phyloP scores from a whole-genome alignment of 1,140 invertebrate species.

The Euglossa dilemma region DNA sequence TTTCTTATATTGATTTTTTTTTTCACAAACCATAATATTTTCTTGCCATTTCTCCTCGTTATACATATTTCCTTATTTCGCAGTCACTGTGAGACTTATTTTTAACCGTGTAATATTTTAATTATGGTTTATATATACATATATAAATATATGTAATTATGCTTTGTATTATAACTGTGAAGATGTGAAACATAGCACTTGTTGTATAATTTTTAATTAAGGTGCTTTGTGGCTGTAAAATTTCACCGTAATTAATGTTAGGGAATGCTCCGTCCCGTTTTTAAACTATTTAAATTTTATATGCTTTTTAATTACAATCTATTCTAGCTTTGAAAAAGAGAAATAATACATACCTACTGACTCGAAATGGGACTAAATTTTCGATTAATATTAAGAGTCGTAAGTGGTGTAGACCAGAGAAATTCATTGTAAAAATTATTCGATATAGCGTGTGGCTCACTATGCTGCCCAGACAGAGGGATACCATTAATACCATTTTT shows the following conservation, averaged over 20 bases:
- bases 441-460: background rate
- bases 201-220: conserved; percentile 47
- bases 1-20: conserved; percentile 46
- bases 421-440: conserved; percentile 1
- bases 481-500: conserved; percentile 3
- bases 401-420: background rate
- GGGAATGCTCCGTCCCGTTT: conserved; percentile 67
- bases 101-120: conserved; percentile 25
- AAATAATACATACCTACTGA: conserved; percentile 13
- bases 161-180: conserved; percentile 26
- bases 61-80: conserved; percentile 8
- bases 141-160: background rate
- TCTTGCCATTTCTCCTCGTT: conserved; percentile 36
- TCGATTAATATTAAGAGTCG: conserved; percentile 26
- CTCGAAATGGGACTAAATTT: conserved; percentile 39
- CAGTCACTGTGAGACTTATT: background rate
- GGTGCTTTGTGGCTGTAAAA: conserved; percentile 48
- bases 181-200: conserved; percentile 11
- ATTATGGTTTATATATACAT: conserved; percentile 5
- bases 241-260: conserved; percentile 50
- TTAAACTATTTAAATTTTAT: conserved; percentile 66
- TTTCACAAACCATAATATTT: conserved; percentile 18
- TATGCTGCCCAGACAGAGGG: conserved; percentile 16
- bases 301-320: conserved; percentile 55
- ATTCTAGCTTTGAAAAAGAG: conserved; percentile 48